Percentiles rank a stretch among this genome's conserved stretches.
phyloP scores from a whole-genome alignment of 2,888 invertebrate genomes.

The Danaus chrysippus region DNA sequence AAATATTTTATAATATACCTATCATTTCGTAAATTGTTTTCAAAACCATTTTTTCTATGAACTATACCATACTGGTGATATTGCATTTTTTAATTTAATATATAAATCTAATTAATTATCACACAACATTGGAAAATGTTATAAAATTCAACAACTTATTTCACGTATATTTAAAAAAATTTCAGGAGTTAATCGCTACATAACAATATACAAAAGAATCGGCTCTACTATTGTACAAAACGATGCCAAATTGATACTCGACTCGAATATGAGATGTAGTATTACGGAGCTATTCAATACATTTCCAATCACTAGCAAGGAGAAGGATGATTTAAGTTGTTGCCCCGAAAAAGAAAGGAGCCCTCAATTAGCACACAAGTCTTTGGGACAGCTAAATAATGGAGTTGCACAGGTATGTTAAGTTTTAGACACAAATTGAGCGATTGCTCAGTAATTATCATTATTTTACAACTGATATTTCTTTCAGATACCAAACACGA shows the following conservation, averaged over 20 bases:
- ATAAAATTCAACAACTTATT: background rate
- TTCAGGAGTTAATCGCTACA: constrained; percentile 81
- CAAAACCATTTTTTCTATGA: too few species aligned
- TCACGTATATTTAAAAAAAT: background rate
- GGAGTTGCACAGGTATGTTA: constrained; percentile 80
- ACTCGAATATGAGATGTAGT: constrained; percentile 80
- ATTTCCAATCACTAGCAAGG: constrained; percentile 83
- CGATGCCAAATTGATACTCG: constrained; percentile 82
- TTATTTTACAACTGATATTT: constrained; percentile 8
- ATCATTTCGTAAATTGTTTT: too few species aligned
- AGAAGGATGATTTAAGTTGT: constrained; percentile 84
- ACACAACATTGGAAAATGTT: too few species aligned
- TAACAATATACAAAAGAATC: constrained; percentile 85
- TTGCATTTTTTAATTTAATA: too few species aligned
- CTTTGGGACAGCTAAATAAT: constrained; percentile 83
- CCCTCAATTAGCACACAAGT: constrained; percentile 75
- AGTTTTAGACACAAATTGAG: background rate
- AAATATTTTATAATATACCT: constrained; percentile 12
- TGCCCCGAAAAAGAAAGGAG: constrained; percentile 82
- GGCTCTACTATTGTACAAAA: constrained; percentile 83
- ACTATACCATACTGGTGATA: too few species aligned
- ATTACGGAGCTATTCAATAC: constrained; percentile 81
- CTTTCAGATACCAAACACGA: constrained; percentile 63
- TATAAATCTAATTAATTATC: too few species aligned
- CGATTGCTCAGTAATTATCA: background rate